Conservation (phyloP, 2,113 vertebrate species). For the Chloroceryle aenea region DNA sequence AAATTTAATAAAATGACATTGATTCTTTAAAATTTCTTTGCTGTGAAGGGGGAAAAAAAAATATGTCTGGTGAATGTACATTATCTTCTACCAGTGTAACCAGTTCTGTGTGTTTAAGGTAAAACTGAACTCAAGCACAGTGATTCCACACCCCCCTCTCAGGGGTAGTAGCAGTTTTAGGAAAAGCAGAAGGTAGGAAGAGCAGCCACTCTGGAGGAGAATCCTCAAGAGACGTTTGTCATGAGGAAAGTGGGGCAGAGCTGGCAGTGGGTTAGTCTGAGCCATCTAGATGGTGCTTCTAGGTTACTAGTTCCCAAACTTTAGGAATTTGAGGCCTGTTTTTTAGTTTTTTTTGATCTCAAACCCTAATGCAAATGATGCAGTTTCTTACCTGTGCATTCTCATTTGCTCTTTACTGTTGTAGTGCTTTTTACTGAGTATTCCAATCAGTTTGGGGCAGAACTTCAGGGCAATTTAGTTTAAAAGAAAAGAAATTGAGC, state of each 20-base stretch:
- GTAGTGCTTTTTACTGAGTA: accelerated
- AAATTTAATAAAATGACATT: background rate
- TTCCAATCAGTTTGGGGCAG: background rate
- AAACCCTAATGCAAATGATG: background rate
- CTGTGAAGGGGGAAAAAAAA: background rate
- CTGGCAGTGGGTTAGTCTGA: background rate
- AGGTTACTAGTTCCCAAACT: background rate
- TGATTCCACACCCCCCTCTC: background rate
- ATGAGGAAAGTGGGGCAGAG: background rate
- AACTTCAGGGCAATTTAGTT: background rate
- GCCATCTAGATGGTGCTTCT: background rate
- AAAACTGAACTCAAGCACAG: background rate
- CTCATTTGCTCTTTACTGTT: accelerated
- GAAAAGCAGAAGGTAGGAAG: background rate
- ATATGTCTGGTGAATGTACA: background rate
- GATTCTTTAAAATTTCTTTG: background rate
- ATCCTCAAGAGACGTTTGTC: background rate
- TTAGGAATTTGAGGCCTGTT: background rate
- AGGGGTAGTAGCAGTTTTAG: background rate
- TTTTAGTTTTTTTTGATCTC: background rate
- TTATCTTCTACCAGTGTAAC: background rate
- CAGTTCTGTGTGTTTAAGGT: background rate
- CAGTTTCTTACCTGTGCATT: accelerated
- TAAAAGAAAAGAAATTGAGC: background rate
- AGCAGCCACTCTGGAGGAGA: background rate